Percentiles rank a stretch among this genome's conserved stretches.
Evolutionary conservation across 2,113 vertebrate species (phyloP).

Genomic region (Sinocyclocheilus anophthalmus): DNA sequence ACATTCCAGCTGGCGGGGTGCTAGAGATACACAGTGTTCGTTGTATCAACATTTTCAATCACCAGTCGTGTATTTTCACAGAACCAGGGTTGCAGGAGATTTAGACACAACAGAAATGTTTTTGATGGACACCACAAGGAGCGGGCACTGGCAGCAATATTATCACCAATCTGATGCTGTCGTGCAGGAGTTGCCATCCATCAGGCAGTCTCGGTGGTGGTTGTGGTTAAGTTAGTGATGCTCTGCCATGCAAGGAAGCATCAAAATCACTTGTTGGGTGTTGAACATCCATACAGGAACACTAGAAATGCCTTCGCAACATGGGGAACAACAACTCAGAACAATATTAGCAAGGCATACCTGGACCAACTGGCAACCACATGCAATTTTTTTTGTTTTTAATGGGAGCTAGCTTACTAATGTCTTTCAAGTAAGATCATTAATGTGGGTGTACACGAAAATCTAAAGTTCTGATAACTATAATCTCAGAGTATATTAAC

Average conservation of each 20-base stretch:
- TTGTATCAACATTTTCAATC: background rate
- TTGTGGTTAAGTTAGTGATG: background rate
- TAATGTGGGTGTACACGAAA: too few relatives aligned
- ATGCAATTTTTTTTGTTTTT: background rate
- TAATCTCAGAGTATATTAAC: too few relatives aligned
- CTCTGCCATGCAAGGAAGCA: background rate
- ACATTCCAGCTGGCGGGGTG: background rate
- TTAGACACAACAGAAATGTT: background rate
- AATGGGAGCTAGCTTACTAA: too few relatives aligned
- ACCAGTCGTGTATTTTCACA: background rate
- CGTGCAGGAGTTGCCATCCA: background rate
- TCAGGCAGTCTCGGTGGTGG: background rate
- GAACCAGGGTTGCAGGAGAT: background rate
- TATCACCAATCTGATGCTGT: background rate
- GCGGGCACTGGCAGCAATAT: slow-evolving; percentile 53
- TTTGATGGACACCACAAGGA: slow-evolving; percentile 42
- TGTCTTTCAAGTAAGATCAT: too few relatives aligned
- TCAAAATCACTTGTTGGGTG: background rate
- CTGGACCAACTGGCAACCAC: background rate
- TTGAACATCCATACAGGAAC: background rate
- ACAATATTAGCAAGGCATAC: background rate
- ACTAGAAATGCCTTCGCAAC: background rate
- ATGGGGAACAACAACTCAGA: background rate
- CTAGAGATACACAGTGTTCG: background rate
- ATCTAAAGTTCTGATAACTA: too few relatives aligned